Conservation (phyloP, 2,797 vertebrate genomes). For the Poeciliopsis paucimaculata region DNA sequence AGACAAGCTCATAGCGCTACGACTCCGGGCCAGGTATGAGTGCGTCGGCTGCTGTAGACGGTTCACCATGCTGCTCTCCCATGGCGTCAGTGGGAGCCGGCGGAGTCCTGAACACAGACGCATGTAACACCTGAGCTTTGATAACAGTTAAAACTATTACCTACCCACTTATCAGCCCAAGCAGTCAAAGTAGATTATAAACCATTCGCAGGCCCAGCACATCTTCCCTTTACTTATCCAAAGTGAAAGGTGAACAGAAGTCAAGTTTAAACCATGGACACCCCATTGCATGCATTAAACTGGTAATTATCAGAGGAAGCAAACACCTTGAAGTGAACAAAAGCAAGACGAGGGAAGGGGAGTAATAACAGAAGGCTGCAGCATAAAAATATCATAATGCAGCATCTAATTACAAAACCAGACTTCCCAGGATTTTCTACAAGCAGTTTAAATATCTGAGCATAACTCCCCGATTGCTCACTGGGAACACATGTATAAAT, state of each 20-base stretch:
- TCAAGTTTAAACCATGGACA: conserved; percentile 39
- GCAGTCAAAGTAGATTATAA: conserved; percentile 33
- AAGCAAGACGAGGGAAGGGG: conserved; percentile 37
- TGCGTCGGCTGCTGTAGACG: conserved; percentile 96
- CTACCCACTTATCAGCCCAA: conserved; percentile 28
- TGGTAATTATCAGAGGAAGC: conserved; percentile 19
- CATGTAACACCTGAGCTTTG: conserved; percentile 25
- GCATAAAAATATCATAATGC: neutral
- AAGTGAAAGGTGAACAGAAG: conserved; percentile 3
- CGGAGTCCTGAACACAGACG: conserved; percentile 82
- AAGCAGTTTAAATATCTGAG: neutral
- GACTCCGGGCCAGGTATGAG: conserved; percentile 95
- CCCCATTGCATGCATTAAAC: conserved; percentile 45
- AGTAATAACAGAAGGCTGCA: conserved; percentile 19
- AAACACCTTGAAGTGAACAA: conserved; percentile 41
- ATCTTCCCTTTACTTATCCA: neutral
- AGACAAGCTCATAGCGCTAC: conserved; percentile 92
- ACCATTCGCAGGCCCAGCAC: neutral
- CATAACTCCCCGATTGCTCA: conserved; percentile 17
- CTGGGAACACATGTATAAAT: neutral
- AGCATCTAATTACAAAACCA: neutral
- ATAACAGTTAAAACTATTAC: conserved; percentile 31
- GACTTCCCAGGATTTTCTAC: conserved; percentile 19
- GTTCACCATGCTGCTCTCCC: conserved; percentile 94
- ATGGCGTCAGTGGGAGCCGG: conserved; percentile 89